Evolutionary conservation across 2,888 invertebrate species (phyloP).

Genomic region (Cyclophora albipunctata): DNA sequence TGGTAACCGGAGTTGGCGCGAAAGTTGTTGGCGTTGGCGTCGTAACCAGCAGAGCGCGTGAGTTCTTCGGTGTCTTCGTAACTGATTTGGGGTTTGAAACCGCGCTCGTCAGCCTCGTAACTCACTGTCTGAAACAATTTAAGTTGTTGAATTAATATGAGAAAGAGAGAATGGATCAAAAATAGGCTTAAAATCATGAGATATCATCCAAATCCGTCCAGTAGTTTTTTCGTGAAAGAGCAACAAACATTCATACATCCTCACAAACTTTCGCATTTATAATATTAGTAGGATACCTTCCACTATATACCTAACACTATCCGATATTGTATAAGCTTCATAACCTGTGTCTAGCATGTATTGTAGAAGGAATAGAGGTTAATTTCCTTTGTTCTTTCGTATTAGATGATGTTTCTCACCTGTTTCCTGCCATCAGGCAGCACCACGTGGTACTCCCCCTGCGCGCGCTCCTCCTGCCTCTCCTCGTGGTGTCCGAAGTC

Average conservation of each 20-base stretch:
- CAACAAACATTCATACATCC: too few species aligned
- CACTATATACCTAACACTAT: too few species aligned
- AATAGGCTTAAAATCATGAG: neutral
- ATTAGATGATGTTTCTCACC: slow-evolving; percentile 25
- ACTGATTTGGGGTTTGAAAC: slow-evolving; percentile 79
- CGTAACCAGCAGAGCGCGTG: slow-evolving; percentile 49
- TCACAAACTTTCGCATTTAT: too few species aligned
- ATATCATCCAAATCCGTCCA: too few species aligned
- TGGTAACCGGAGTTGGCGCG: slow-evolving; percentile 21
- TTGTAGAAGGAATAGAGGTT: too few species aligned
- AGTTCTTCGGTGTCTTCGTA: slow-evolving; percentile 74
- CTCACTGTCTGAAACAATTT: slow-evolving; percentile 70
- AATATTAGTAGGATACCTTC: too few species aligned
- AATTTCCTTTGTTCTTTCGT: too few species aligned
- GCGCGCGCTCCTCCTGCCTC: slow-evolving; percentile 75
- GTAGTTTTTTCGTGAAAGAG: too few species aligned
- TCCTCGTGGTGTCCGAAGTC: slow-evolving; percentile 80
- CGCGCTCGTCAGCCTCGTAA: slow-evolving; percentile 79
- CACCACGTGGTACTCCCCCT: slow-evolving; percentile 79
- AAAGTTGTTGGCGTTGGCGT: slow-evolving; percentile 41
- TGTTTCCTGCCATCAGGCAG: slow-evolving; percentile 80
- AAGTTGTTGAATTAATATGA: too few species aligned
- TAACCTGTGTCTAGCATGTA: too few species aligned
- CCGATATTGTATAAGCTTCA: too few species aligned
- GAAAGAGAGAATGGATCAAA: neutral